Conservation (phyloP, 2,113 vertebrate species). For the Murina feae region DNA sequence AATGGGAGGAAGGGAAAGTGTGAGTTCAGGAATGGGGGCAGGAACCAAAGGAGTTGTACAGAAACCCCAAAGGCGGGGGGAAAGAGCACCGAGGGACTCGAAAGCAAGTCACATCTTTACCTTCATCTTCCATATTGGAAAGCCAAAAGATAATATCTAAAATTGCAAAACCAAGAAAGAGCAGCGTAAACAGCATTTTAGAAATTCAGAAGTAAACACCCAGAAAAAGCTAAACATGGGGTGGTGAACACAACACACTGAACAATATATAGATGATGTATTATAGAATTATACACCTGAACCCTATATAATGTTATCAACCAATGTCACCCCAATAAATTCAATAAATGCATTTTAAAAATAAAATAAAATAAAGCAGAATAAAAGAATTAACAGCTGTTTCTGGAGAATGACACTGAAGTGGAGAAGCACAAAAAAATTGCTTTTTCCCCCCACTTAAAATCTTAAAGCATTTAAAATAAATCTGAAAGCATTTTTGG, state of each 20-base stretch:
- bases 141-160: conserved; percentile 43
- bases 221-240: neutral
- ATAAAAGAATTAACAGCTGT: neutral
- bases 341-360: neutral
- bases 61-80: neutral
- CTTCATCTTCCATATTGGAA: conserved; percentile 46
- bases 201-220: neutral
- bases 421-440: neutral
- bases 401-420: neutral
- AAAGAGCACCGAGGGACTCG: neutral
- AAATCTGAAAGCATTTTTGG: neutral
- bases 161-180: conserved; percentile 41
- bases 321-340: neutral
- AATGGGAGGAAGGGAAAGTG: neutral
- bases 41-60: neutral
- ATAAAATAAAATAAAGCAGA: neutral
- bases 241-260: neutral
- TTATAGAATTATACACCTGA: neutral
- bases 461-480: neutral
- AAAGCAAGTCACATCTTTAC: neutral
- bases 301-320: neutral
- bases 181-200: neutral
- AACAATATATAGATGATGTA: neutral
- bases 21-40: neutral
- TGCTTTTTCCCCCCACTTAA: neutral